These are phyloP conservation scores for Lithophane socia DNA, from an alignment of 2,888 invertebrate genomes.

Conservation along the genomic window DNA sequence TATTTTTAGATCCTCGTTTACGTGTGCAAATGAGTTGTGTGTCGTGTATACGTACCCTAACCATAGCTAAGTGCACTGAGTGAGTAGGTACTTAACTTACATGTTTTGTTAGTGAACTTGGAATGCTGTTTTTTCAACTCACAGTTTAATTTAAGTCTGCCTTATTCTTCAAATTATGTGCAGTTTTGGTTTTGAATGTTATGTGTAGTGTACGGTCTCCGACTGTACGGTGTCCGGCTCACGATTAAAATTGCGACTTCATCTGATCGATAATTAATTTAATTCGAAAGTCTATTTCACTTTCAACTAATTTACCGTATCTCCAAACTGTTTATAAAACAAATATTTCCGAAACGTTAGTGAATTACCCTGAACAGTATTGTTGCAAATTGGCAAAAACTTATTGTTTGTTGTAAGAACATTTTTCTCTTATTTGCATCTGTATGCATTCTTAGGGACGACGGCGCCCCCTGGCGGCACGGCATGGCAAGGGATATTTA, in stretches of 20 bases:
- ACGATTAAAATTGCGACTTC: background rate
- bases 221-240: too few relatives aligned
- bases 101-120: background rate
- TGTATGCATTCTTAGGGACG: background rate
- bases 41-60: background rate
- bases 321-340: background rate
- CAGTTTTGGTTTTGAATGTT: background rate
- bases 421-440: conserved; percentile 1
- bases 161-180: background rate
- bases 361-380: background rate
- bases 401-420: background rate
- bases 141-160: too few relatives aligned
- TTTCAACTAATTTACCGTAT: background rate
- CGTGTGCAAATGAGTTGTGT: conserved; percentile 48
- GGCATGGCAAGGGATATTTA: too few relatives aligned
- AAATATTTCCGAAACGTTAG: background rate
- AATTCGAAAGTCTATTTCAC: background rate
- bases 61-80: conserved; percentile 1
- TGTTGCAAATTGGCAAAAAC: background rate
- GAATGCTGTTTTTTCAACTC: background rate
- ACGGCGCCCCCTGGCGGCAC: too few relatives aligned
- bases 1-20: conserved; percentile 57
- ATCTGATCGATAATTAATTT: background rate
- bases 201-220: too few relatives aligned
- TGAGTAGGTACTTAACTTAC: background rate